Evolutionary conservation across 2,113 vertebrate genomes (phyloP).

Genomic region (Aegypius monachus): DNA sequence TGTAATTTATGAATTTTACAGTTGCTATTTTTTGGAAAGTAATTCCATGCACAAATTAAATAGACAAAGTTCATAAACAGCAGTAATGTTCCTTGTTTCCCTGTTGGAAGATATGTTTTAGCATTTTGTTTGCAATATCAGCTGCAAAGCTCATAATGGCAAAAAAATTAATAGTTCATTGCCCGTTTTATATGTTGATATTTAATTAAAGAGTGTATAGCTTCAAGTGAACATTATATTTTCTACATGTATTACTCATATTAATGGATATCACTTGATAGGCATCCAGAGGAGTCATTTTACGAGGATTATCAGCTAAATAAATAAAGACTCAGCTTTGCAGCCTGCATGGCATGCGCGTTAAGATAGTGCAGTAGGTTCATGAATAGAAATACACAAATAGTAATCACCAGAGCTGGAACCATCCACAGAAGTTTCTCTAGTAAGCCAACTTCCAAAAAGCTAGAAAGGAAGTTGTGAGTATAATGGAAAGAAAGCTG

Average conservation of each 20-base stretch:
- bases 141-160: neutral
- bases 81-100: neutral
- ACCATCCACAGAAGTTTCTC: neutral
- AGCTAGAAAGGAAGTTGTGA: neutral
- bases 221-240: neutral
- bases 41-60: constrained; percentile 9
- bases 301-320: neutral
- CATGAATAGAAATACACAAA: neutral
- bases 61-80: neutral
- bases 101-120: neutral
- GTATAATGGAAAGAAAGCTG: neutral
- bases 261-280: constrained; percentile 1
- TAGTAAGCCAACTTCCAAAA: neutral
- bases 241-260: neutral
- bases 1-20: neutral
- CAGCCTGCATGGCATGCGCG: neutral
- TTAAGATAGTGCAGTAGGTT: neutral
- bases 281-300: neutral
- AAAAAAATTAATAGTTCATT: constrained; percentile 19
- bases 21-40: neutral
- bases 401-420: neutral
- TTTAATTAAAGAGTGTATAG: constrained; percentile 42
- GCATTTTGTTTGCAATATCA: constrained; percentile 3
- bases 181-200: neutral
- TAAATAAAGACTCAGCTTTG: neutral